Percentiles rank a stretch among this genome's conserved stretches.
phyloP scores from a whole-genome alignment of 2,113 vertebrate species.

The Periophthalmus modestus region DNA sequence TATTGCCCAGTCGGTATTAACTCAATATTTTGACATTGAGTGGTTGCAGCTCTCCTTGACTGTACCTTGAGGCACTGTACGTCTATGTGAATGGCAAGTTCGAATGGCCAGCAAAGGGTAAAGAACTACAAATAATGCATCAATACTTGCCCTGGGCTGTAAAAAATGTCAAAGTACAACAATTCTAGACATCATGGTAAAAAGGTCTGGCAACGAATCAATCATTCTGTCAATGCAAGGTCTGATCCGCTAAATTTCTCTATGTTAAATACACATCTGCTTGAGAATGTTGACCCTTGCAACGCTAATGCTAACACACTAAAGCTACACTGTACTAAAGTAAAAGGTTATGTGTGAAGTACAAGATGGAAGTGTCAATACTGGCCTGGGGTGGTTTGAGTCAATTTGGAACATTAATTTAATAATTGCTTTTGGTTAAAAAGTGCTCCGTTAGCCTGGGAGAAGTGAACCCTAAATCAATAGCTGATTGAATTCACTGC shows the following conservation, averaged over 20 bases:
- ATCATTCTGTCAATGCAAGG: not conserved
- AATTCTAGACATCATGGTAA: not conserved
- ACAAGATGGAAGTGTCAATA: not conserved
- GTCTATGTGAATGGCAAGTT: not conserved
- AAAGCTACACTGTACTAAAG: not conserved
- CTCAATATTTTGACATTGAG: not conserved
- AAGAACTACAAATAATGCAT: not conserved
- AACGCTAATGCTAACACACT: not conserved
- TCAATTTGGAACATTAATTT: not conserved
- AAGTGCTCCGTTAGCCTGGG: not conserved
- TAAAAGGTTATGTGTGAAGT: not conserved
- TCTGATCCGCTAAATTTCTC: not conserved
- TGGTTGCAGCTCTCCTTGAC: not conserved
- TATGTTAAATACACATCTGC: not conserved
- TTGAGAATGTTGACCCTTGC: not conserved
- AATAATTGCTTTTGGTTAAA: slow-evolving; percentile 1
- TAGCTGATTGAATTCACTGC: not conserved
- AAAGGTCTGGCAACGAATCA: not conserved
- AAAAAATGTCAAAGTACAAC: not conserved
- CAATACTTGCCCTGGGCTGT: not conserved
- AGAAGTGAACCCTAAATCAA: not conserved
- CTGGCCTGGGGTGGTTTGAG: not conserved
- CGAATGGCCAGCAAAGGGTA: not conserved
- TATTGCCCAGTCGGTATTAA: not conserved
- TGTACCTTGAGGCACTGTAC: not conserved